A percentile compares a stretch with the other conserved stretches of the same genome.
These are phyloP conservation scores for Cydia amplana DNA, from an alignment of 1,140 invertebrate species.

Conservation along the genomic window DNA sequence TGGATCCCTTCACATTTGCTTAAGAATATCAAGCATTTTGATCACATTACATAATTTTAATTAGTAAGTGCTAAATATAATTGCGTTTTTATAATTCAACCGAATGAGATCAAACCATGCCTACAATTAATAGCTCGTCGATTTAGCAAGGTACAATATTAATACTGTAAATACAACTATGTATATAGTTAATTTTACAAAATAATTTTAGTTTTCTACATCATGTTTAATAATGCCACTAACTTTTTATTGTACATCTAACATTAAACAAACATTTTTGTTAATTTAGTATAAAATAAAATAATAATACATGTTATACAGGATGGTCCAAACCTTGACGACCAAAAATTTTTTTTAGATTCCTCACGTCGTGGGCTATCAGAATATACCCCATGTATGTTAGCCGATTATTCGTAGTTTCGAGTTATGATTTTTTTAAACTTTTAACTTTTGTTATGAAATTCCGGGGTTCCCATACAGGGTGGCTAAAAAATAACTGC, in stretches of 20 bases:
- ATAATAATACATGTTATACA: conserved; percentile 15
- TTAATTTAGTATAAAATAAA: conserved; percentile 23
- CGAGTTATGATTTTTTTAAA: no score
- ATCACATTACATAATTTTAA: conserved; percentile 40
- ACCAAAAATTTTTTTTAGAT: no score
- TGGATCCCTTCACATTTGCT: conserved; percentile 46
- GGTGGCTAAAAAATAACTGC: no score
- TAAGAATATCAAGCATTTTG: conserved; percentile 50
- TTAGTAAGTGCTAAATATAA: conserved; percentile 47
- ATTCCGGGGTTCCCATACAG: no score
- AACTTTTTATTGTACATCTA: background rate
- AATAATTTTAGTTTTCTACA: conserved; percentile 43
- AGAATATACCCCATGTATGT: no score
- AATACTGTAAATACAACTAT: conserved; percentile 59
- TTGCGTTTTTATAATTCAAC: conserved; percentile 45
- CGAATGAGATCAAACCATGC: conserved; percentile 58
- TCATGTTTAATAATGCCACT: conserved; percentile 24
- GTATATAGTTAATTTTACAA: conserved; percentile 52
- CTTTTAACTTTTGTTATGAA: no score
- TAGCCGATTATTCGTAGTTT: no score
- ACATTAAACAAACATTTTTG: background rate
- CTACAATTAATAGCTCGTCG: conserved; percentile 26
- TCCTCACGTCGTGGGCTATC: no score
- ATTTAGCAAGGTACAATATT: conserved; percentile 45
- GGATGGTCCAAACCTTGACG: no score